Conservation (phyloP, 92 coral and sea anemone genomes). For the Siderastrea radians region DNA sequence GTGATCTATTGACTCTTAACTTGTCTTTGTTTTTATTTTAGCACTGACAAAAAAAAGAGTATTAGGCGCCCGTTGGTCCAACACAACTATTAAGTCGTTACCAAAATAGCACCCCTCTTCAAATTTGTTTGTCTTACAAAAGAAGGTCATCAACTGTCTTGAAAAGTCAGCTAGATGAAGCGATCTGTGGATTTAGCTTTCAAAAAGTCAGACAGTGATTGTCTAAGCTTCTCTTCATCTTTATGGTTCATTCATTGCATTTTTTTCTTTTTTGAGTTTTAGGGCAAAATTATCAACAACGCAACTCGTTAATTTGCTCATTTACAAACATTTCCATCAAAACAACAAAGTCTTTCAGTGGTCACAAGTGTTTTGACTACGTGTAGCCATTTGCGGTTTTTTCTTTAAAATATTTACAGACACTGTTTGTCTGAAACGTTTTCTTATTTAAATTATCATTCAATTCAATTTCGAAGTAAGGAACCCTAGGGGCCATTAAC, state of each 20-base stretch:
- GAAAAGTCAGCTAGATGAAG: background rate
- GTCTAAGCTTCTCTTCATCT: background rate
- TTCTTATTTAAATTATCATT: background rate
- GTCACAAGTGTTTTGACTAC: background rate
- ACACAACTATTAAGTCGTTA: background rate
- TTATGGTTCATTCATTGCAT: no score
- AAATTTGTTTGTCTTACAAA: slow-evolving; percentile 9
- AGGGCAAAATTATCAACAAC: background rate
- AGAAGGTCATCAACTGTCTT: background rate
- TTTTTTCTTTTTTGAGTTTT: background rate
- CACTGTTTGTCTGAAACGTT: background rate
- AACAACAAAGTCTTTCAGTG: background rate
- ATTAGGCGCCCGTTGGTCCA: slow-evolving; percentile 8
- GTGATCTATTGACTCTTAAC: background rate
- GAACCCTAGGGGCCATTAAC: no score
- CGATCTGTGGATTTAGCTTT: background rate
- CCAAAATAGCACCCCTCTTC: slow-evolving; percentile 8
- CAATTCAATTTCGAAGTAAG: no score
- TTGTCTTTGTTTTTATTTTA: background rate
- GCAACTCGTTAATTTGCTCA: background rate
- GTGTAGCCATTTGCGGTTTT: background rate
- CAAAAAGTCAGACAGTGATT: slow-evolving; percentile 6
- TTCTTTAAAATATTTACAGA: background rate
- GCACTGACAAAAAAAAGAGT: background rate
- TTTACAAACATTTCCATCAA: background rate